Base-by-base conservation (phyloP, 2,797 vertebrate species). In the Eurystomus glaucurus region DNA sequence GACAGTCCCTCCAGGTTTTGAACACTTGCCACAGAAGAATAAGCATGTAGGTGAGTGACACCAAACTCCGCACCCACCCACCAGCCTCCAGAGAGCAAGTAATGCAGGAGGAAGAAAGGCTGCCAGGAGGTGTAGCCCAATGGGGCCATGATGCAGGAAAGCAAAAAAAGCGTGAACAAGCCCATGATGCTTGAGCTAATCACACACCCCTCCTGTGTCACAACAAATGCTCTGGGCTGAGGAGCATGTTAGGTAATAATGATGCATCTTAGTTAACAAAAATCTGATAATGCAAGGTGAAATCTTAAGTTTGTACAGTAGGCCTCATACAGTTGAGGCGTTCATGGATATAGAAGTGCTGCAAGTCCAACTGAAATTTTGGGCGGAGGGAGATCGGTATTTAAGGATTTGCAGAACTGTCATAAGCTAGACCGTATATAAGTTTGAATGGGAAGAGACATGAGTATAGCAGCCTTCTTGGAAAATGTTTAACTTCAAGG, bases 21-120 rank as follows among this genome's bases (percentile, higher is more conserved):
- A 83, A 41, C 41, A 10, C 51, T 50, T 54, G 46, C 31, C 14
- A 3, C 21, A 22, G 66, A 54, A 45, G n/a, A 61, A 28, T 2
- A 37, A 50, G 45, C 1, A 0, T 0, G 26, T 2, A 9, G 55
- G 33, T 16, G 51, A 51, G n/a, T 18, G 52, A 22, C n/a, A 31
- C 23, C 11, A 0, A 66, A 7, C 41, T 41, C 45, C 41, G 14
- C 45, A 31, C 10, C 22, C 82, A 23, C 0, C 26, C 16, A 9
- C 14, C 57, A 26, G 31, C 48, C 23, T 6, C 51, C 5, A 3
- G 78, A 14, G 57, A 85, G 48, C 0, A 1, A 22, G 45, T 1
- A 22, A 68, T 0, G 0, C 17, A 12, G 14, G 39, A 33, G 70
- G 85, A 31, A 48, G 72, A 41, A 33, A 22, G 62, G 52, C 57